Conservation (phyloP, 2,888 invertebrate species). For the Himalopsyche anomala region DNA sequence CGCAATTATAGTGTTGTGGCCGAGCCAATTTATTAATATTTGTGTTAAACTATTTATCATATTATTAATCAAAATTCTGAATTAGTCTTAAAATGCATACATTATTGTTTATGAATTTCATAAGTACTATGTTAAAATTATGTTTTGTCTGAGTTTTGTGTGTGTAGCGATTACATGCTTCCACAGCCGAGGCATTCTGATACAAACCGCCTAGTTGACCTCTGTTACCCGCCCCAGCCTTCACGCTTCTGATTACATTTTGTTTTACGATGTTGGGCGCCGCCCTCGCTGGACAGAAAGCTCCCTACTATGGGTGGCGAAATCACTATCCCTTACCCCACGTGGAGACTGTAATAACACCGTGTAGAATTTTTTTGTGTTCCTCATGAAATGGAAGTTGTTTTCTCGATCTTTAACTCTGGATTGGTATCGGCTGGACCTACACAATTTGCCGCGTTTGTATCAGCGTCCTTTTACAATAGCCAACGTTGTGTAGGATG, state of each 20-base stretch:
- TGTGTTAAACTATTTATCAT: too few species aligned
- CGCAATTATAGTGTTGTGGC: too few species aligned
- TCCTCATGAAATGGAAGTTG: background rate
- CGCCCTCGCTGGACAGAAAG: constrained; percentile 48
- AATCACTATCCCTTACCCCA: constrained; percentile 10
- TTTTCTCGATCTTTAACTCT: background rate
- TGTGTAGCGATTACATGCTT: constrained; percentile 41
- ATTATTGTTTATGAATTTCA: too few species aligned
- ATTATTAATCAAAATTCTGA: too few species aligned
- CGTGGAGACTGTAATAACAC: constrained; percentile 42
- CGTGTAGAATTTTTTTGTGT: constrained; percentile 20
- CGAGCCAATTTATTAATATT: too few species aligned
- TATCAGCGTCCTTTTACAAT: too few species aligned
- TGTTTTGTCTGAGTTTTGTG: background rate
- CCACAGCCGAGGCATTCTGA: constrained; percentile 7
- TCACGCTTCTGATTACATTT: constrained; percentile 59
- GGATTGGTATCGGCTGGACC: too few species aligned
- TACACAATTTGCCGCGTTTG: too few species aligned
- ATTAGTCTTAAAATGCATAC: too few species aligned
- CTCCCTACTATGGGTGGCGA: constrained; percentile 24
- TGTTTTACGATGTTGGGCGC: constrained; percentile 57
- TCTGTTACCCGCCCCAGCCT: background rate
- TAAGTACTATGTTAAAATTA: too few species aligned
- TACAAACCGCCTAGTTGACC: constrained; percentile 34
- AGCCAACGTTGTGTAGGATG: too few species aligned